Conservation (phyloP, 2,113 vertebrate genomes). For the Plestiodon gilberti region DNA sequence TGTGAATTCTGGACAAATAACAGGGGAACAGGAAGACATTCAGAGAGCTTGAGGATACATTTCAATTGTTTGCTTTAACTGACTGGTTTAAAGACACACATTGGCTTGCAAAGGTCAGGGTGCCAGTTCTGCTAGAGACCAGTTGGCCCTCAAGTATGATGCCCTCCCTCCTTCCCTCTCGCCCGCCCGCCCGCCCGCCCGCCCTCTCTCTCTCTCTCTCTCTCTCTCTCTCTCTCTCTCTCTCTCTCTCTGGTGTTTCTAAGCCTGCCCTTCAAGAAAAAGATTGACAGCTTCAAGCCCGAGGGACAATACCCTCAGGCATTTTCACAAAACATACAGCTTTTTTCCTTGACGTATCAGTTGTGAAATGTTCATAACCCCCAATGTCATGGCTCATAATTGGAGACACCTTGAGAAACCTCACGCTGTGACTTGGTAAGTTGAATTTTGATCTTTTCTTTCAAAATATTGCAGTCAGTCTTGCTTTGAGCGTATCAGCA, state of each 20-base stretch:
- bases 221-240: neutral
- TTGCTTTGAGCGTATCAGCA: neutral
- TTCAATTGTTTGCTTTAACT: neutral
- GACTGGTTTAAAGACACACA: neutral
- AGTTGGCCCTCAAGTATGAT: slow-evolving; percentile 7
- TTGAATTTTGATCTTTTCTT: neutral
- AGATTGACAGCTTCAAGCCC: neutral
- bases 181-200: too few relatives aligned
- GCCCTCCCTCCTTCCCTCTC: neutral
- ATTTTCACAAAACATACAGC: neutral
- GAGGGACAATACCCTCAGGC: neutral
- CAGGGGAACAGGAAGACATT: neutral
- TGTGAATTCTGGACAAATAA: neutral
- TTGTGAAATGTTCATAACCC: neutral
- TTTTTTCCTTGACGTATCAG: neutral
- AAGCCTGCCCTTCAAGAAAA: slow-evolving; percentile 1
- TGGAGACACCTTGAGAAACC: slow-evolving; percentile 6
- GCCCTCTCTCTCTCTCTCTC: neutral
- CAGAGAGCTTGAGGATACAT: slow-evolving; percentile 32
- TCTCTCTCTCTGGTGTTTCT: slow-evolving; percentile 11
- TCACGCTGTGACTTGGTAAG: neutral
- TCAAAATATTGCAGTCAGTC: neutral
- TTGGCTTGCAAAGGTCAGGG: slow-evolving; percentile 30
- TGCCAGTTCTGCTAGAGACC: neutral
- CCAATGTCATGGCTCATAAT: neutral